Evolutionary conservation across 1,140 invertebrate genomes (phyloP), one percentile per base, ranked within the genome.

Genomic region (Euura lappo): DNA sequence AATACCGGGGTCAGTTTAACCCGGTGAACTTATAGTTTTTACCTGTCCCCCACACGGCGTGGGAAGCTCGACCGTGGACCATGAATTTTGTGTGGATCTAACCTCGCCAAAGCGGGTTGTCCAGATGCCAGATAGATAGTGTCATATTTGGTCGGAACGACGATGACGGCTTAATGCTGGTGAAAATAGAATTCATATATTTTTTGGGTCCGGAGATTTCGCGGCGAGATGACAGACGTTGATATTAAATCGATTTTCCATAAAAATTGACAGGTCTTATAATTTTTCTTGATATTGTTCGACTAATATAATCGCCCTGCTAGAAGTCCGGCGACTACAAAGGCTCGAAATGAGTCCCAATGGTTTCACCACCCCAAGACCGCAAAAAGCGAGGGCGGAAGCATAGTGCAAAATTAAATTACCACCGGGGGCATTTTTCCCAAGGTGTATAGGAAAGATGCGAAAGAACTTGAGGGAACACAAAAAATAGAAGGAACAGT

Each of bases 41-140:
- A 71, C 70, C 70, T 72, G 71, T 11, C 47, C 45, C 45, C 8
- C 69, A 28, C 28, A 45, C 70, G 44, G 71, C 71, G 72, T 73
- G 72, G 72, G 72, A 73, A 73, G 72, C 45, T 28, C 65, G 45
- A 28, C 65, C 45, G 65, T 66, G 46, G 65, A 72, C 45, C 46
- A 60, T 68, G 28, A 28, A 28, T 28, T 28, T 28, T 28, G 28
- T 0, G 28, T 28, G 28, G 28, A 28, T 28, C 28, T 28, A 28
- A 28, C 28, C 28, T 28, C 28, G 28, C 28, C 67, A 44, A 44
- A n/a, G 51, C 68, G 71, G 70, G 66, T 70, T 10, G 42, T 74
- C 65, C 42, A 76, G 72, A 74, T 76, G 68, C 51, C 10, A n/a
- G 51, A 28, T 28, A 73, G 75, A 76, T 76, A 76, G 71, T 68